Evolutionary conservation across 1,140 invertebrate species (phyloP), one percentile per base, ranked within the genome.

Genomic region (Halictus rubicundus): DNA sequence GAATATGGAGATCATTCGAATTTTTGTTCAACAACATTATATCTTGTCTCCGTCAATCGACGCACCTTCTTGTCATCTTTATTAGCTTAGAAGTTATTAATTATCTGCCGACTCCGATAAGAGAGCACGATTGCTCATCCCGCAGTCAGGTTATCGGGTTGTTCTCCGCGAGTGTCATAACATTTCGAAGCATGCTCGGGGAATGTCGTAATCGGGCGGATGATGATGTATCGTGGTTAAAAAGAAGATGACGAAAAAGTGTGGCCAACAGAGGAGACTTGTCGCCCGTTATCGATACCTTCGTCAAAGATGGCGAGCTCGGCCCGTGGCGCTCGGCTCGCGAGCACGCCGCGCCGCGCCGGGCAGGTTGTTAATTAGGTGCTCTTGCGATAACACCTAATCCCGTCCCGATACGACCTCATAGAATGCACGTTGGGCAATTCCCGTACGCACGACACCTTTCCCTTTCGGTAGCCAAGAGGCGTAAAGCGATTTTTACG

Each of bases 401-500:
- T 83, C 76, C 80, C 32, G 63, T 70, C 32, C 16, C 27, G 49
- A 73, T 68, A 68, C 61, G 10, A 12, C 8, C 39, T 54, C 23
- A 32, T 63, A 78, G 54, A 76, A 83, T 59, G 42, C 60, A 42
- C 23, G 46, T 37, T n/a, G 12, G 54, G 25, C 42, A 57, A 39
- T 32, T 42, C 54, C 7, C n/a, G 59, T 66, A 59, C 74, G 57
- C 74, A 32, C 79, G 73, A 75, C 77, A 74, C 76, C 84, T 89
- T 88, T 90, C 82, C 79, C 81, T 90, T 87, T 89, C 80, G 72
- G 74, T 69, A 75, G 61, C 57, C 80, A 78, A 65, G 63, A 83
- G 65, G 80, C 75, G 68, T 84, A 78, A 84, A 83, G 25, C 42
- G 69, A 88, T 87, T 88, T 89, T 88, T 88, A 83, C 65, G 54